These are phyloP conservation scores for Gymnocephalus cernua DNA, from an alignment of 2,113 vertebrate species.

Conservation along the genomic window DNA sequence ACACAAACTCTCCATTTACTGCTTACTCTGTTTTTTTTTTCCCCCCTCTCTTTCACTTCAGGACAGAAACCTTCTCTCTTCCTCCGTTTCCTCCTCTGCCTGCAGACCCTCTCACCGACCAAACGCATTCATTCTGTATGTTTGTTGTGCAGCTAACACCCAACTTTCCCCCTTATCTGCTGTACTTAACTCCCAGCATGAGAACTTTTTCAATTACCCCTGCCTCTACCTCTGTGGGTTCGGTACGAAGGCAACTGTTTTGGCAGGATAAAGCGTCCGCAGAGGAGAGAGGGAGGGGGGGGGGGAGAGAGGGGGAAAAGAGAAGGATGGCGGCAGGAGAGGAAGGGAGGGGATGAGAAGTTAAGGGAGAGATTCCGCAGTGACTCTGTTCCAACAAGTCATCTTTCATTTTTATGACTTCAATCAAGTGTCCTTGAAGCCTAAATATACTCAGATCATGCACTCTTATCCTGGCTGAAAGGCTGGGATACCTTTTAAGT, in stretches of 20 bases:
- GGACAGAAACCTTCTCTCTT: constrained; percentile 20
- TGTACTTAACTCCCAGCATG: constrained; percentile 65
- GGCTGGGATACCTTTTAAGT: constrained; percentile 50
- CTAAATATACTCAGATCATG: constrained; percentile 66
- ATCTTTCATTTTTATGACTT: constrained; percentile 83
- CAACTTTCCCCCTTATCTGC: constrained; percentile 67
- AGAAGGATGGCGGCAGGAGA: neutral
- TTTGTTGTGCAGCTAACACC: constrained; percentile 61
- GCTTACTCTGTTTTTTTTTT: constrained; percentile 10
- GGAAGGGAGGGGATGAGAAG: constrained; percentile 48
- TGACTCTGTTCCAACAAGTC: constrained; percentile 78
- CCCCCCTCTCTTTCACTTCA: constrained; percentile 6
- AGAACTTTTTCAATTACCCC: constrained; percentile 79
- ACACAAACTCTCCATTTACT: constrained; percentile 57
- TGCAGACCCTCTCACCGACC: constrained; percentile 25
- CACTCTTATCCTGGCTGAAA: constrained; percentile 49
- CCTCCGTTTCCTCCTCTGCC: constrained; percentile 1
- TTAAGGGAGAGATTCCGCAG: constrained; percentile 76
- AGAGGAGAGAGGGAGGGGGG: constrained; percentile 51
- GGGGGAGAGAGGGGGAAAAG: neutral
- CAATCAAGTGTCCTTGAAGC: constrained; percentile 81
- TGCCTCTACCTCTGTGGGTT: constrained; percentile 66
- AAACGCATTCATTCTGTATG: constrained; percentile 39
- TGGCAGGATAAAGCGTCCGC: constrained; percentile 77
- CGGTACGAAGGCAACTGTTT: constrained; percentile 63